These are phyloP conservation scores for Zoanthus solanderi DNA, from an alignment of 92 coral and sea anemone species.

Conservation along the genomic window DNA sequence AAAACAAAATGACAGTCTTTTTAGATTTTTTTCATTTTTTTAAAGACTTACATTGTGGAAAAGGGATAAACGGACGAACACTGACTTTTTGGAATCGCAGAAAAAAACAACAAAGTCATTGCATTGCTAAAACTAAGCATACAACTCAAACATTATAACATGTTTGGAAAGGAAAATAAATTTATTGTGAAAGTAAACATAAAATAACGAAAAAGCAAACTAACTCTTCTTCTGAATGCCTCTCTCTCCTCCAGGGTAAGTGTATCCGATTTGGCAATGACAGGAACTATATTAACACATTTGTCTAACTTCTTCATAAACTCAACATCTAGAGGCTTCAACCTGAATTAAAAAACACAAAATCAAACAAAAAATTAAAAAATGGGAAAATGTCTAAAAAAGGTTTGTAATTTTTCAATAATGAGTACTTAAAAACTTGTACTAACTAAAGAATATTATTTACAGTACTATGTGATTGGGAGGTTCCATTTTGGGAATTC, in stretches of 20 bases:
- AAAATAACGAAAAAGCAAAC: background rate
- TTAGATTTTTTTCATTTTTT: no score
- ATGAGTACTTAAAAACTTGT: background rate
- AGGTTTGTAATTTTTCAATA: background rate
- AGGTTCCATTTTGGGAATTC: no score
- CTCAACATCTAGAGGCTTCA: conserved; percentile 94
- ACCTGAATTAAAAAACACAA: conserved; percentile 37
- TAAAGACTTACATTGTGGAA: no score
- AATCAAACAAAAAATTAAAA: background rate
- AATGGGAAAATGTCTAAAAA: background rate
- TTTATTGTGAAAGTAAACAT: no score
- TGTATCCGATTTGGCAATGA: conserved; percentile 97
- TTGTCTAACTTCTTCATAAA: conserved; percentile 97
- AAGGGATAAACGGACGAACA: no score
- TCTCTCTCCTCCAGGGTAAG: conserved; percentile 96
- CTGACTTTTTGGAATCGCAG: no score
- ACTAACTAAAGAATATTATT: background rate
- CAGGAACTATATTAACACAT: conserved; percentile 97
- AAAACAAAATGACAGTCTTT: no score
- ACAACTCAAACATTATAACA: no score
- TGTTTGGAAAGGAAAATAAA: no score
- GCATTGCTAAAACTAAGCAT: no score
- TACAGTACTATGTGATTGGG: no score
- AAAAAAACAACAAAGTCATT: no score
- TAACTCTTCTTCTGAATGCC: conserved; percentile 94